Evolutionary conservation across 1,140 invertebrate genomes (phyloP).

Genomic region (Drosophila chauvacae): DNA sequence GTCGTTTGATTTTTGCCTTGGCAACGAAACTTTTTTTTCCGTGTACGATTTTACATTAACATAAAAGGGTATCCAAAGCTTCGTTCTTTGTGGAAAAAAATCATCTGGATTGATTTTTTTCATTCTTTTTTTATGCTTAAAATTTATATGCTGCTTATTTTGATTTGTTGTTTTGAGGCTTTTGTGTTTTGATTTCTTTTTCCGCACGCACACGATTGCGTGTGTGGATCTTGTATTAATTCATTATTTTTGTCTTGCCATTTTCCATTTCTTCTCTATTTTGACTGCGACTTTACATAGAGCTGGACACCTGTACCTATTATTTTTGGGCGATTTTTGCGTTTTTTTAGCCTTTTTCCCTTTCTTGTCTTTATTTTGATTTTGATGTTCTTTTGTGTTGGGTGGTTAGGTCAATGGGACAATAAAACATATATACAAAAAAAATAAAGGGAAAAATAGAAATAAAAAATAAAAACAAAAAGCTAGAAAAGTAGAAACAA

Average conservation of each 20-base stretch:
- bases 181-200: constrained; percentile 73
- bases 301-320: constrained; percentile 23
- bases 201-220: constrained; percentile 22
- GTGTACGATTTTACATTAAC: too few relatives aligned
- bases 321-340: neutral
- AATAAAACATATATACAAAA: constrained; percentile 56
- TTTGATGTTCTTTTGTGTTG: constrained; percentile 64
- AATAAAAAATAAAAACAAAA: constrained; percentile 25
- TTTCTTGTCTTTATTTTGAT: constrained; percentile 65
- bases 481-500: constrained; percentile 25
- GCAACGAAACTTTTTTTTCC: too few relatives aligned
- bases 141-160: constrained; percentile 77
- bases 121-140: constrained; percentile 25
- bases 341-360: constrained; percentile 19
- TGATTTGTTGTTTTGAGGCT: constrained; percentile 71
- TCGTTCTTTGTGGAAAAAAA: neutral
- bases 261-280: constrained; percentile 30
- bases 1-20: too few relatives aligned
- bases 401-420: constrained; percentile 80
- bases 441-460: constrained; percentile 3
- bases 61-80: neutral
- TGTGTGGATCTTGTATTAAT: constrained; percentile 14
- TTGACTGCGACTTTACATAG: constrained; percentile 28
- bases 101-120: constrained; percentile 9
- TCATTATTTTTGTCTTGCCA: constrained; percentile 15